Evolutionary conservation across 64 coral and sea anemone genomes (phyloP), one percentile per base, ranked within the genome.

Genomic region (Acropora tenuis): DNA sequence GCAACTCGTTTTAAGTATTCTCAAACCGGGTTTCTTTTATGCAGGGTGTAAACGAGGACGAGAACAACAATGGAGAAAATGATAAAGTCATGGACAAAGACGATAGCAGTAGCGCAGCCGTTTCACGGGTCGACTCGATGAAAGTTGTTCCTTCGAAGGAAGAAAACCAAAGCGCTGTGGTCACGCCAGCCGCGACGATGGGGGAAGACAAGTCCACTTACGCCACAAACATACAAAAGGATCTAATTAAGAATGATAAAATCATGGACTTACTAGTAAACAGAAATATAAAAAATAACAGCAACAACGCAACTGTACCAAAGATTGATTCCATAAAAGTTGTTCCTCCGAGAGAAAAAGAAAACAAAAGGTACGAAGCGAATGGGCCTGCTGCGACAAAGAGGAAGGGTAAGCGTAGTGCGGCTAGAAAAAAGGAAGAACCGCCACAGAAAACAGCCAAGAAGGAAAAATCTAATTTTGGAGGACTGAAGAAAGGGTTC

Each of bases 401-500:
- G 30, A 30, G 30, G 30, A 30, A 30, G 30, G 30, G 30, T 30
- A 30, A 30, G 30, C 30, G 30, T 30, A 30, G 30, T 1, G 3
- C 68, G 17, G 18, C 17, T 71, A 4, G 40, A 8, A 71, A 40
- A 41, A 17, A 71, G 2, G 6, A n/a, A 2, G 3, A 71, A 19
- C 68, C 0, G 18, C 3, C 68, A 49, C 3, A 49, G 47, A 13
- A 45, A n/a, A 47, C 45, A 41, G 52, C 8, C 41, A 80, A 42
- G 8, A 80, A 80, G 5, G 59, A 80, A n/a, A 80, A 80, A 9
- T 41, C 50, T 9, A 80, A 58, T 80, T 80, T 80, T n/a, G 78
- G 78, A 13, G 78, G 78, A 8, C 50, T 80, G 0, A 80, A 41
- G 20, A 80, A 80, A 80, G 78, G 78, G 41, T 80, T 80, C 20